Base-by-base conservation (phyloP, 2,888 invertebrate species). In the Eurytoma adleriae region DNA sequence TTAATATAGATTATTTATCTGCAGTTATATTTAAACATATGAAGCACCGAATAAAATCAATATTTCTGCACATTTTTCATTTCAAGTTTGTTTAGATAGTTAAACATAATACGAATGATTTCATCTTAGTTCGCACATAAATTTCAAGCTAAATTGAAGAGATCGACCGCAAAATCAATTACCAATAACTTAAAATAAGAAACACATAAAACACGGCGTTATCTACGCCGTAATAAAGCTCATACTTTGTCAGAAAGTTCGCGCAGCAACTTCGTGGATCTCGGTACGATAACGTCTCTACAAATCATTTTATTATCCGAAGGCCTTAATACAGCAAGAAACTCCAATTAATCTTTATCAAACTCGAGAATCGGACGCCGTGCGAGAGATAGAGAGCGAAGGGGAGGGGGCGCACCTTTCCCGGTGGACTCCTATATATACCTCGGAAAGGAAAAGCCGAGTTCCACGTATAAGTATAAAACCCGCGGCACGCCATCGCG, bases 331-430 rank as follows among this genome's bases (percentile, higher is more conserved):
- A n/a, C 40, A 18, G 16, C 27, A 50, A 18, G 56, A 79, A 78
- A 71, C 61, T 79, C 66, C 66, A 80, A 80, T 80, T 75, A 80
- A 80, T 75, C 79, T 75, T 80, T 75, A 80, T 80, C 75, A 71
- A 64, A 64, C 30, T 18, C 30, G n/a, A 57, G 40, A 70, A 78
- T 78, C 78, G 64, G 70, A 69, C 40, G 40, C 40, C 40, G 40
- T 40, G 40, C 40, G 40, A 40, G 40, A 40, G 40, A 40, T 40
- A 40, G 40, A 10, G 40, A 40, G 40, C 40, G 40, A 40, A 40
- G 40, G 40, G 10, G 40, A 24, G 40, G 10, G 10, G 16, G 69
- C 40, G 18, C 30, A 61, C 30, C 64, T 40, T 48, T 12, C 30
- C 40, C 64, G 18, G 18, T 10, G 40, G 18, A 40, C 10, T 64